phyloP scores from a whole-genome alignment of 2,888 invertebrate species.

The Adineta ricciae region DNA sequence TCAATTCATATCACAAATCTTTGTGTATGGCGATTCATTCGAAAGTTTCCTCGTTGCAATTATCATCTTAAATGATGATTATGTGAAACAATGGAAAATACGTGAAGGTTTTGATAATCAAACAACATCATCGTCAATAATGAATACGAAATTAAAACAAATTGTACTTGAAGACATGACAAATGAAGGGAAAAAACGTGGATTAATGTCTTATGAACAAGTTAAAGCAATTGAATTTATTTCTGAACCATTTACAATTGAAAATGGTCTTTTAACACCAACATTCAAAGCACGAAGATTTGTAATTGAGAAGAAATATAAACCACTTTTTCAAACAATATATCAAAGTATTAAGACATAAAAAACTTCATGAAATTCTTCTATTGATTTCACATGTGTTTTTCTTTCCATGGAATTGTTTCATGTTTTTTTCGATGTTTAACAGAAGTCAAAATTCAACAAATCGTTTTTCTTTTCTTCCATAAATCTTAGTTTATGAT shows the following conservation, averaged over 20 bases:
- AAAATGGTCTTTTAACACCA: conserved; percentile 31
- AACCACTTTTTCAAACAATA: background rate
- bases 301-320: conserved; percentile 23
- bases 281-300: conserved; percentile 28
- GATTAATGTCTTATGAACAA: conserved; percentile 31
- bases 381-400: too few relatives aligned
- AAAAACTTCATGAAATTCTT: too few relatives aligned
- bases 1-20: conserved; percentile 29
- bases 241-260: conserved; percentile 26
- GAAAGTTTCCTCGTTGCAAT: conserved; percentile 26
- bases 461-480: too few relatives aligned
- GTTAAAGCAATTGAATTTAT: conserved; percentile 28
- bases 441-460: too few relatives aligned
- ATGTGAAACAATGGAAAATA: background rate
- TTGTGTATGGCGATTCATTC: conserved; percentile 32
- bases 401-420: too few relatives aligned
- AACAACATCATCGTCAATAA: too few relatives aligned
- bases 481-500: too few relatives aligned
- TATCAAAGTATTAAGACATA: too few relatives aligned
- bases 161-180: conserved; percentile 23
- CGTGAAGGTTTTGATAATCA: too few relatives aligned
- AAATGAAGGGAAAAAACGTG: conserved; percentile 10
- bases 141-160: conserved; percentile 18
- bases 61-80: conserved; percentile 18
- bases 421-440: too few relatives aligned